A percentile compares a stretch with the other conserved stretches of the same genome.
Conservation (phyloP, 1,140 invertebrate species). For the Tribolium castaneum region DNA sequence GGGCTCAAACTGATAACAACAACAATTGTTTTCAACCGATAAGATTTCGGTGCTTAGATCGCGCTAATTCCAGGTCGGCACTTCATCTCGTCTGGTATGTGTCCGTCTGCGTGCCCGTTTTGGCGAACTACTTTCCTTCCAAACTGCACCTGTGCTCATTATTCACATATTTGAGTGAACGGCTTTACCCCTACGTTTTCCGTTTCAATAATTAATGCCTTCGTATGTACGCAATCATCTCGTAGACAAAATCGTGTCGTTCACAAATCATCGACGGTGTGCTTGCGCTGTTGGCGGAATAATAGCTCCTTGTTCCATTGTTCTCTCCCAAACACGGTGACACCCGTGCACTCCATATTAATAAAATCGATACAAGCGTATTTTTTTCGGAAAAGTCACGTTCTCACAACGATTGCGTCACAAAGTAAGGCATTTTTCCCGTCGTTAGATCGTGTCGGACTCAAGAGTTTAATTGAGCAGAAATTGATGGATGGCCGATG, state of each 20-base stretch:
- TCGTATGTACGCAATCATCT: too few relatives aligned
- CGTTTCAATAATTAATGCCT: conserved; percentile 16
- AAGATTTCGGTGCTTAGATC: not conserved
- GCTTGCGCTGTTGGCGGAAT: not conserved
- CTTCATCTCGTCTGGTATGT: conserved; percentile 12
- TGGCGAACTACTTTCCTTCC: conserved; percentile 39
- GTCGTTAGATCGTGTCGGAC: not conserved
- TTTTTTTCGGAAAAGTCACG: not conserved
- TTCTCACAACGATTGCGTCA: not conserved
- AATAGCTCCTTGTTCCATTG: conserved; percentile 35
- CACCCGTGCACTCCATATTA: not conserved
- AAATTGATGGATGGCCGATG: conserved; percentile 26
- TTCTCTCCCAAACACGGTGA: not conserved
- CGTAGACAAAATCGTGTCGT: too few relatives aligned
- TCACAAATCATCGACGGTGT: not conserved
- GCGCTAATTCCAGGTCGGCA: not conserved
- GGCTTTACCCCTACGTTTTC: conserved; percentile 19
- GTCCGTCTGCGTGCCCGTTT: conserved; percentile 33
- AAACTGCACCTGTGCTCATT: conserved; percentile 41
- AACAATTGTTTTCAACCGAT: too few relatives aligned
- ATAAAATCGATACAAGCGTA: not conserved
- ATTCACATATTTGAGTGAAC: conserved; percentile 37
- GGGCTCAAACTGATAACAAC: not conserved
- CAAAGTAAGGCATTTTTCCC: not conserved
- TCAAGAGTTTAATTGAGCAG: conserved; percentile 17